phyloP scores from a whole-genome alignment of 2,797 vertebrate genomes.

The Balearica regulorum region DNA sequence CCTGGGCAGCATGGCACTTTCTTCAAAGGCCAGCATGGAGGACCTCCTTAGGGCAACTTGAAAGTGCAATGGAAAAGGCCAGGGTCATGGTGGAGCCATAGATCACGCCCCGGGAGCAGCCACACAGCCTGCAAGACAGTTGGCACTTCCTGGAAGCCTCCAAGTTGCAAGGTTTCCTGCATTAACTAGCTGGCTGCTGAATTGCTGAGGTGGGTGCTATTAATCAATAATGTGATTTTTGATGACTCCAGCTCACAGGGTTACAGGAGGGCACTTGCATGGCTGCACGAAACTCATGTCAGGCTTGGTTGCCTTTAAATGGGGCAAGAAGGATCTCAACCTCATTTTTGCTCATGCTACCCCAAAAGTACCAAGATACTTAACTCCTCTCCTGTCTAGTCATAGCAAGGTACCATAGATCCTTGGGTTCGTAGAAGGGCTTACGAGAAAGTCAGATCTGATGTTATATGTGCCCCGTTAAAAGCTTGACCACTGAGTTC shows the following conservation, averaged over 20 bases:
- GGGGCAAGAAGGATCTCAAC: not conserved
- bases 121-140: not conserved
- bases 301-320: not conserved
- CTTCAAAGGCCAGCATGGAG: constrained; percentile 40
- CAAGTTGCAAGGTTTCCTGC: not conserved
- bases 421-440: not conserved
- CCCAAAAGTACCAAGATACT: not conserved
- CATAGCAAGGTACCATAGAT: not conserved
- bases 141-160: constrained; percentile 29
- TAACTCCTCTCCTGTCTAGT: not conserved
- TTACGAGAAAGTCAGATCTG: not conserved
- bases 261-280: not conserved
- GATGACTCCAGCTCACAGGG: not conserved
- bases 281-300: not conserved
- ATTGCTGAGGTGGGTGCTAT: not conserved
- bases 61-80: constrained; percentile 6
- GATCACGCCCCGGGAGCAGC: constrained; percentile 49
- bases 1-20: not conserved
- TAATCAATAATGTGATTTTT: not conserved
- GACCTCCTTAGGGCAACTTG: constrained; percentile 31
- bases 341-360: not conserved
- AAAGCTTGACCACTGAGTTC: not conserved
- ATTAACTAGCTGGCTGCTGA: constrained; percentile 39
- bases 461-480: not conserved
- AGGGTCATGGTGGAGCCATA: constrained; percentile 39